Percentiles rank a stretch among this genome's conserved stretches.
Conservation (phyloP, 2,113 vertebrate species). For the Gymnarchus niloticus region DNA sequence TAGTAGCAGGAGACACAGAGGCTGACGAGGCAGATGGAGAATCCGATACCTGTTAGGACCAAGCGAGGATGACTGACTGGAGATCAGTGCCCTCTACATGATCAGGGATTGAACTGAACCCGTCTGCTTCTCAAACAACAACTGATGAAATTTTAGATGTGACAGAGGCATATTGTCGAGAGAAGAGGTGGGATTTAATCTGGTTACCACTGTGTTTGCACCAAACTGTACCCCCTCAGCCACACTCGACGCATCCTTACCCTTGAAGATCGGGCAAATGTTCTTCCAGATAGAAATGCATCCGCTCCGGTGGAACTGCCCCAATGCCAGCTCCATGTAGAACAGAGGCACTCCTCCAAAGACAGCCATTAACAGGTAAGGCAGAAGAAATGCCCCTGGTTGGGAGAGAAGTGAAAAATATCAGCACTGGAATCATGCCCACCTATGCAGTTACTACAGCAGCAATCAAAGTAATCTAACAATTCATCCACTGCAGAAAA, state of each 20-base stretch:
- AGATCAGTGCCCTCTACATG: no score
- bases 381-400: conserved; percentile 90
- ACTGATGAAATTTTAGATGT: no score
- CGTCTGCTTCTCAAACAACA: no score
- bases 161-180: no score
- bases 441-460: no score
- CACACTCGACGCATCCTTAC: conserved; percentile 69
- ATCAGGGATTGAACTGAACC: no score
- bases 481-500: no score
- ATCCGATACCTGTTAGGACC: conserved; percentile 96
- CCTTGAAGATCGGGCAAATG: conserved; percentile 99
- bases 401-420: background rate
- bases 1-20: conserved; percentile 96
- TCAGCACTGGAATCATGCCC: no score
- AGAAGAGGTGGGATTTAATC: no score
- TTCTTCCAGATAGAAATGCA: conserved; percentile 98
- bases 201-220: no score
- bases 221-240: background rate
- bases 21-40: conserved; percentile 90
- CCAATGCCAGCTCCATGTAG: conserved; percentile 95
- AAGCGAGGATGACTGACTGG: no score
- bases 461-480: no score
- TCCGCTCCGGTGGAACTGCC: conserved; percentile 92
- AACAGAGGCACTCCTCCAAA: conserved; percentile 96
- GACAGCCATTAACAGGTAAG: conserved; percentile 92